A percentile compares a stretch with the other conserved stretches of the same genome.
Conservation (phyloP, 2,113 vertebrate genomes). For the Neotoma lepida region DNA sequence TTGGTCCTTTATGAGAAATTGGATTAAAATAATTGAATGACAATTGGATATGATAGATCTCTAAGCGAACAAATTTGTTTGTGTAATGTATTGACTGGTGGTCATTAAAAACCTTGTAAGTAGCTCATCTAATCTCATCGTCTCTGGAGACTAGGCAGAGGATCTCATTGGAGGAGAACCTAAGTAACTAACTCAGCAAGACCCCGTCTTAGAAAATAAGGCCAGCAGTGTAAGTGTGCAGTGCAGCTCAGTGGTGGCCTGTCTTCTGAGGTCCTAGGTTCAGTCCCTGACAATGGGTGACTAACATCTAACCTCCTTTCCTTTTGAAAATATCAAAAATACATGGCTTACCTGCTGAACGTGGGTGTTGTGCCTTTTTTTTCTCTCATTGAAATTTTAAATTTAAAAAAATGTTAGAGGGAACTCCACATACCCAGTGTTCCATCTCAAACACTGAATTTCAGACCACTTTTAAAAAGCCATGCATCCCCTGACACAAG, state of each 20-base stretch:
- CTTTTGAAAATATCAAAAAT: not conserved
- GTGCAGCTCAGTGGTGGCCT: not conserved
- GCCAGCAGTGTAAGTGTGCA: not conserved
- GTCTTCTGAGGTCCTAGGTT: not conserved
- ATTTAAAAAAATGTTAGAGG: not conserved
- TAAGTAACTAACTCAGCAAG: not conserved
- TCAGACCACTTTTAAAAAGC: not conserved
- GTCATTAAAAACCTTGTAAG: not conserved
- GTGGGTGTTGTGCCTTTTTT: not conserved
- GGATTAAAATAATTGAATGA: not conserved
- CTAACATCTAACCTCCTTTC: not conserved
- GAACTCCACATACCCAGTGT: not conserved
- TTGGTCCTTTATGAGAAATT: conserved; percentile 6
- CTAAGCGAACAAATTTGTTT: conserved; percentile 26
- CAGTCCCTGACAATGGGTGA: not conserved
- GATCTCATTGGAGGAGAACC: not conserved
- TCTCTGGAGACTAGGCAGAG: not conserved
- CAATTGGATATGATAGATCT: conserved; percentile 24
- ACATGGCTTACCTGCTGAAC: not conserved
- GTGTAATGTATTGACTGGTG: not conserved
- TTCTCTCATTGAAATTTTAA: not conserved
- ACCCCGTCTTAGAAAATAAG: not conserved
- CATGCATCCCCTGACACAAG: not conserved
- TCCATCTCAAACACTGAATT: conserved; percentile 34
- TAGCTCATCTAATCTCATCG: not conserved